These are phyloP conservation scores for Pachyseris speciosa DNA, from an alignment of 64 coral and sea anemone species.

Conservation along the genomic window DNA sequence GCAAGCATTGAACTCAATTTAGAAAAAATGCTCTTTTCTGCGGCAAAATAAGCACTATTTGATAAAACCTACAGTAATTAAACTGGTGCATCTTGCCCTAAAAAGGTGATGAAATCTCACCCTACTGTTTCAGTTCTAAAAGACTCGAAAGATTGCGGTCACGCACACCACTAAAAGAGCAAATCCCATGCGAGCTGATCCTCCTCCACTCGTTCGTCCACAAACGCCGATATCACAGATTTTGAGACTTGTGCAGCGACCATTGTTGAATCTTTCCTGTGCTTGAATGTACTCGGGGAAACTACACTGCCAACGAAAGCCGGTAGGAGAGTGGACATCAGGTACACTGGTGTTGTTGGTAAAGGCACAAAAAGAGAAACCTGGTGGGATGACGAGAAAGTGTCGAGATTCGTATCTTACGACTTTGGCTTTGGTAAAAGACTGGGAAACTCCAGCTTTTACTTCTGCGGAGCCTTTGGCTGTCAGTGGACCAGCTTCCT, in stretches of 20 bases:
- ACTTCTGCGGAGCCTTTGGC: conserved; percentile 36
- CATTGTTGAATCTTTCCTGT: neutral
- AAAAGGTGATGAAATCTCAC: no score
- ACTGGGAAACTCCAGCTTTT: conserved; percentile 23
- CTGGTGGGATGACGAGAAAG: conserved; percentile 35
- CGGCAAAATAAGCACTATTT: no score
- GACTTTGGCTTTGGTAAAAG: conserved; percentile 7
- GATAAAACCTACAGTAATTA: no score
- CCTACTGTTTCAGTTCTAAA: neutral
- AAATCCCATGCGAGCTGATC: neutral
- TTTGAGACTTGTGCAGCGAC: conserved; percentile 22
- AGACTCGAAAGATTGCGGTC: neutral
- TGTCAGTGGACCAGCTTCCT: conserved; percentile 18
- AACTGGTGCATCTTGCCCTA: no score
- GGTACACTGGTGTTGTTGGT: conserved; percentile 35
- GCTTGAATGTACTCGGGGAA: conserved; percentile 25
- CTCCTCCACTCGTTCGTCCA: neutral
- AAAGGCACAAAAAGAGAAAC: conserved; percentile 29
- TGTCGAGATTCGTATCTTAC: neutral
- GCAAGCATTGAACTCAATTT: no score
- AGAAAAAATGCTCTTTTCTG: no score
- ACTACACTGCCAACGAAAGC: conserved; percentile 30
- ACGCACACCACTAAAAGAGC: neutral
- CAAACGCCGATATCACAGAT: conserved; percentile 41
- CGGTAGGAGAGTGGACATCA: neutral